Base-by-base conservation (phyloP, 2,113 vertebrate species). In the Noturus placidus region DNA sequence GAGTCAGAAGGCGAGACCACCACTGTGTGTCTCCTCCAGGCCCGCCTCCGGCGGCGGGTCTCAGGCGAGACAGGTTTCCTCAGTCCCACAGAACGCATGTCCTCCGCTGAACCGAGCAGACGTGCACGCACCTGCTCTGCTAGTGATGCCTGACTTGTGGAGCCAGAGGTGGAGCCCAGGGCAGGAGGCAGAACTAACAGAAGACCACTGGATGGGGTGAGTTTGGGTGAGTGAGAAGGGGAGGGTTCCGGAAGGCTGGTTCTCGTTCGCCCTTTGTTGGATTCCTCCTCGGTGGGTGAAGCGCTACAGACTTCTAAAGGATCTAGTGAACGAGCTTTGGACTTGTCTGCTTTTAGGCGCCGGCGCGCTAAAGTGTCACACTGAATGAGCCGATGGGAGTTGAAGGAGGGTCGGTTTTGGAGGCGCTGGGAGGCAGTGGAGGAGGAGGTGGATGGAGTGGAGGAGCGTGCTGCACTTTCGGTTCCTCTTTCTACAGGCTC, bases 21-120 rank as follows among this genome's bases (percentile, higher is more conserved):
- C 42, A 99, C 97, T 0, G 97, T 98, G 95, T 99, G 97, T 14
- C 97, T 93, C 20, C 98, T 95, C 97, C 97, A 98, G 59, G 96
- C 96, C 85, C 96, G 96, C 67, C 96, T 97, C 93, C 94, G 97
- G 87, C 97, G 93, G 10, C 97, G 95, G 0, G 96, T 97, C 90
- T 98, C 97, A 0, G 98, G 97, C 0, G 98, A 97, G 85, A 95
- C 94, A 0, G 96, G 97, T 33, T 97, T 95, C 14, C 97, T 93
- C 89, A 97, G 92, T 4, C 95, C 93, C 59, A 97, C 95, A 0
- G 92, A 94, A 82, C 96, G 95, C 91, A 95, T 92, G 94, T 99
- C 97, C 0, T 98, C 97, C 0, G 96, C 93, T 0, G 98, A 97
- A 88, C 94, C 94, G 10, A 97, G 92, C 33, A 97, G 93, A 0